A percentile compares a stretch with the other conserved stretches of the same genome.
These are phyloP conservation scores for Eupithecia subumbrata DNA, from an alignment of 2,888 invertebrate species.

Conservation along the genomic window DNA sequence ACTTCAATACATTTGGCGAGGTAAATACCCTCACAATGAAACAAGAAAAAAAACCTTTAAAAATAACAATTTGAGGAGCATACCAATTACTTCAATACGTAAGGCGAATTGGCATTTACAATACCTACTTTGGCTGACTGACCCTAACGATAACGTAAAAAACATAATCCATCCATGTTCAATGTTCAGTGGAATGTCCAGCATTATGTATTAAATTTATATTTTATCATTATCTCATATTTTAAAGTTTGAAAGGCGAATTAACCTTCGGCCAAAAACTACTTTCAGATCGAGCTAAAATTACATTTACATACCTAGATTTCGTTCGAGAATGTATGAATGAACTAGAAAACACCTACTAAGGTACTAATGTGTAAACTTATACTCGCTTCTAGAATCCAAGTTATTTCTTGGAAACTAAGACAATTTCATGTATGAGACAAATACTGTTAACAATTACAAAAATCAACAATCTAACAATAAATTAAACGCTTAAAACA, in stretches of 20 bases:
- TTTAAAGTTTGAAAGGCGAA: neutral
- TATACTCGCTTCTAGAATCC: no score
- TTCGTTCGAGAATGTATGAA: no score
- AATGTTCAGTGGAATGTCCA: no score
- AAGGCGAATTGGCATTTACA: neutral
- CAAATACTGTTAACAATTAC: no score
- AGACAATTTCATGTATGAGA: no score
- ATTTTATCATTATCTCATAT: neutral
- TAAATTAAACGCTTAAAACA: no score
- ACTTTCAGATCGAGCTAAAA: neutral
- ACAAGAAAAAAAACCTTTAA: neutral
- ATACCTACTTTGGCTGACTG: neutral
- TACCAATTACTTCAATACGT: neutral
- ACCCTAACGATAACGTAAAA: neutral
- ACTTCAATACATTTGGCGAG: neutral
- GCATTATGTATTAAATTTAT: neutral
- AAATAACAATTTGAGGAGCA: neutral
- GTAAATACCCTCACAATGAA: neutral
- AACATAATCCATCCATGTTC: neutral
- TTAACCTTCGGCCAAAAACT: neutral
- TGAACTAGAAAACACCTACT: no score
- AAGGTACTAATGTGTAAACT: no score
- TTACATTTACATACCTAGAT: no score
- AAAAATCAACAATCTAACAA: no score
- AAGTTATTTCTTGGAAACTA: no score